Percentiles rank a stretch among this genome's conserved stretches.
Evolutionary conservation across 2,113 vertebrate genomes (phyloP).

Genomic region (Dromaius novaehollandiae): DNA sequence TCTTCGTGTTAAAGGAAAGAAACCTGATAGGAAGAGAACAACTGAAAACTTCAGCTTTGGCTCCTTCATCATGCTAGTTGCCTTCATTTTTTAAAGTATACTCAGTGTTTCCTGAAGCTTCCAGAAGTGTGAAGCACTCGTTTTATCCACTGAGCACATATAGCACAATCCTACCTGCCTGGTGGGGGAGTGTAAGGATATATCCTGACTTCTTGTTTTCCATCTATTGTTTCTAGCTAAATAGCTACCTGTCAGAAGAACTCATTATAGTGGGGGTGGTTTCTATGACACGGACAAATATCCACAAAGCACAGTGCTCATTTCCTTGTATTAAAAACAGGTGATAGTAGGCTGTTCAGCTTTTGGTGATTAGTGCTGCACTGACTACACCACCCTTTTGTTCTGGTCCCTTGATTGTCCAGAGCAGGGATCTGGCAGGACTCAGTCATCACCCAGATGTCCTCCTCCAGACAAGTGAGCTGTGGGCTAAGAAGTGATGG

Average conservation of each 20-base stretch:
- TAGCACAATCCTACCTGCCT: background rate
- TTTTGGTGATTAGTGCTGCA: background rate
- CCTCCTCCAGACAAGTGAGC: background rate
- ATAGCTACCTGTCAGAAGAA: background rate
- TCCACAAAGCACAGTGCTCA: accelerated
- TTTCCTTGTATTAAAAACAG: background rate
- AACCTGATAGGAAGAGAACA: background rate
- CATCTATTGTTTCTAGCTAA: background rate
- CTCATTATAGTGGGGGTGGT: background rate
- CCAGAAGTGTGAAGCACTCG: background rate
- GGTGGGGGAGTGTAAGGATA: background rate
- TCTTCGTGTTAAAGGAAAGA: background rate
- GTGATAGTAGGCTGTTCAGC: accelerated
- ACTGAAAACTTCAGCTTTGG: background rate
- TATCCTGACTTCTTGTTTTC: background rate
- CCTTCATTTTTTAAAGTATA: background rate
- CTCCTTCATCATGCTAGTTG: background rate
- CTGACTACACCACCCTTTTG: background rate
- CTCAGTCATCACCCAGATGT: background rate
- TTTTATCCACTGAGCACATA: background rate
- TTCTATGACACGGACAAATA: background rate
- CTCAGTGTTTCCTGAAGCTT: background rate
- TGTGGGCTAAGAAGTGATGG: background rate
- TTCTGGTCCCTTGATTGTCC: background rate
- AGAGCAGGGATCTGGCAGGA: background rate